Percentiles rank a stretch among this genome's conserved stretches.
Conservation (phyloP, 2,113 vertebrate genomes). For the Cheirogaleus medius region DNA sequence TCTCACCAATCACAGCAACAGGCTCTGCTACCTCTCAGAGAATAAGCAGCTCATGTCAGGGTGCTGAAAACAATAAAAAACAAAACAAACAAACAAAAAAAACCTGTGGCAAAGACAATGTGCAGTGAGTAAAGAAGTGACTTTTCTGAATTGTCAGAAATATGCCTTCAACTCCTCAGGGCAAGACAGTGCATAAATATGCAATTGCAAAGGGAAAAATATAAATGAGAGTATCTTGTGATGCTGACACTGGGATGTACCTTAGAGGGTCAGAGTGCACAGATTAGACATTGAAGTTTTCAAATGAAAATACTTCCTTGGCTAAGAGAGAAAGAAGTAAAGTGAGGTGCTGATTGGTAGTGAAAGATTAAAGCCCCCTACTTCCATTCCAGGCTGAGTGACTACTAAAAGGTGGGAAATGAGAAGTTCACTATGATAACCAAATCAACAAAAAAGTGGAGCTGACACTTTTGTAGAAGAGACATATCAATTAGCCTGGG, state of each 20-base stretch:
- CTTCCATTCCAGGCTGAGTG: neutral
- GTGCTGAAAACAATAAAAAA: neutral
- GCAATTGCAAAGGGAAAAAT: neutral
- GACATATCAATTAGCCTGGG: neutral
- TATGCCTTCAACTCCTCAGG: neutral
- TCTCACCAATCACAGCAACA: neutral
- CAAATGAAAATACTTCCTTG: neutral
- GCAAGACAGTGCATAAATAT: neutral
- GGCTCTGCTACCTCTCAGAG: neutral
- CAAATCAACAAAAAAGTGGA: slow-evolving; percentile 22
- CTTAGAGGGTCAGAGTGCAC: neutral
- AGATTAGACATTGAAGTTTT: neutral
- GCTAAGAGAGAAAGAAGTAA: neutral
- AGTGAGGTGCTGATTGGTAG: neutral
- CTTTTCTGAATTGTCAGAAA: slow-evolving; percentile 17
- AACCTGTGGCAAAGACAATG: neutral
- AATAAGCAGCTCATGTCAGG: neutral
- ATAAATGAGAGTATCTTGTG: neutral
- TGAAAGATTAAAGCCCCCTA: neutral
- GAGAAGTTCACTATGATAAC: neutral
- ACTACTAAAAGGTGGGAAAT: neutral
- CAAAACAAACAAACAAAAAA: neutral
- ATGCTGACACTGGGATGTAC: neutral
- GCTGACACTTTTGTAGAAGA: neutral
- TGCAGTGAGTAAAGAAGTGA: neutral